Conservation (phyloP, 2,113 vertebrate species). For the Microtus pennsylvanicus region DNA sequence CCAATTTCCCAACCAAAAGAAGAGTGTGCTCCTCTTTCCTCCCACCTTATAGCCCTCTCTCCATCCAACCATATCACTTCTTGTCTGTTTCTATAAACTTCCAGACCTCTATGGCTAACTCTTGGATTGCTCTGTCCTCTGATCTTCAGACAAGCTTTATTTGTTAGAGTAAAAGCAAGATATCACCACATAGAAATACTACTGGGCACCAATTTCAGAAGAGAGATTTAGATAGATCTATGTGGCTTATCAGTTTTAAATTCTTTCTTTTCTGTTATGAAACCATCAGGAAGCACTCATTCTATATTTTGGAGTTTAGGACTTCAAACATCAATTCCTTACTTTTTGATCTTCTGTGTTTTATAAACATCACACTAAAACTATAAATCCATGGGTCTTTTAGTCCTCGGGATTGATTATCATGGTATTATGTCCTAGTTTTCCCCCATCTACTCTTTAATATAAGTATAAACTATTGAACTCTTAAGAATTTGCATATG, state of each 20-base stretch:
- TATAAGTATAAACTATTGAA: neutral
- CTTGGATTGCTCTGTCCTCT: too few species aligned
- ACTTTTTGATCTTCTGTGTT: neutral
- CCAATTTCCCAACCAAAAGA: too few species aligned
- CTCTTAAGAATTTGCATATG: neutral
- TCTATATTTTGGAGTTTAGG: neutral
- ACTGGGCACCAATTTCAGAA: neutral
- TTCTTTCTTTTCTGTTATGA: neutral
- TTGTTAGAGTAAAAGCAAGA: too few species aligned
- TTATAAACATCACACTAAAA: too few species aligned
- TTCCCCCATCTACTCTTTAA: neutral
- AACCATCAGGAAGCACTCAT: too few species aligned
- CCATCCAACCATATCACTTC: too few species aligned
- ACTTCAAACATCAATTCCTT: neutral
- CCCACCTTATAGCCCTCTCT: too few species aligned
- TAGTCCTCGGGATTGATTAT: neutral
- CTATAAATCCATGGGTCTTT: neutral
- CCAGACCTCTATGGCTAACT: too few species aligned
- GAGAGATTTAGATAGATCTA: neutral
- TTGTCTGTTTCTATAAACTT: too few species aligned
- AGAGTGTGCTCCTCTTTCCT: too few species aligned
- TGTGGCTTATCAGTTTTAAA: neutral
- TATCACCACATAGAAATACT: too few species aligned
- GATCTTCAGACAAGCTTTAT: too few species aligned
- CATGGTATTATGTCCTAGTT: neutral